phyloP scores from a whole-genome alignment of 2,888 invertebrate genomes.

The Axea sp. region DNA sequence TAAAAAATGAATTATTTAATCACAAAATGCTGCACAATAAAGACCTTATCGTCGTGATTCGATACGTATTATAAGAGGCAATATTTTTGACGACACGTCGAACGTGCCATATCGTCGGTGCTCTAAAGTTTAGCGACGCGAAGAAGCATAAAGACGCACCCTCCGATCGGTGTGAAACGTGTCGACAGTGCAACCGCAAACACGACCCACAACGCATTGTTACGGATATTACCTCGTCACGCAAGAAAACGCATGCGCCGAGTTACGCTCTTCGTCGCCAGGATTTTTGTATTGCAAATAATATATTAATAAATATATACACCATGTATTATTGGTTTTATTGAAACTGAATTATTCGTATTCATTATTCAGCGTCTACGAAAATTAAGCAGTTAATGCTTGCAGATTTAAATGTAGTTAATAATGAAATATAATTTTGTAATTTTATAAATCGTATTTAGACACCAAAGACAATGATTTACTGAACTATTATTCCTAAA shows the following conservation, averaged over 20 bases:
- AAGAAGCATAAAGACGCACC: conserved; percentile 59
- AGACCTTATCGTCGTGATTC: conserved; percentile 44
- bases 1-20: conserved; percentile 38
- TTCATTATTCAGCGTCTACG: too few relatives aligned
- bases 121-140: conserved; percentile 53
- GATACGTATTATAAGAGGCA: conserved; percentile 37
- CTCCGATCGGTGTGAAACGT: conserved; percentile 57
- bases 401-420: too few relatives aligned
- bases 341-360: too few relatives aligned
- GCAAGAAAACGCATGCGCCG: conserved; percentile 52
- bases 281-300: conserved; percentile 38
- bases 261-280: conserved; percentile 23
- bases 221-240: conserved; percentile 55
- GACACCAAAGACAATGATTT: too few relatives aligned
- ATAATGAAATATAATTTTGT: too few relatives aligned
- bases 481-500: too few relatives aligned
- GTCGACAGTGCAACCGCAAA: conserved; percentile 61
- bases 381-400: too few relatives aligned
- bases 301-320: too few relatives aligned
- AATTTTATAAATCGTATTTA: too few relatives aligned
- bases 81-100: conserved; percentile 53
- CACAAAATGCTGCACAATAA: conserved; percentile 40
- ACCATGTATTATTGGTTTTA: too few relatives aligned
- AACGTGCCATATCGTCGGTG: conserved; percentile 58
- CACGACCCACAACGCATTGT: conserved; percentile 51